A percentile compares a stretch with the other conserved stretches of the same genome.
These are phyloP conservation scores for Megaceryle alcyon DNA, from an alignment of 2,797 vertebrate species.

Conservation along the genomic window DNA sequence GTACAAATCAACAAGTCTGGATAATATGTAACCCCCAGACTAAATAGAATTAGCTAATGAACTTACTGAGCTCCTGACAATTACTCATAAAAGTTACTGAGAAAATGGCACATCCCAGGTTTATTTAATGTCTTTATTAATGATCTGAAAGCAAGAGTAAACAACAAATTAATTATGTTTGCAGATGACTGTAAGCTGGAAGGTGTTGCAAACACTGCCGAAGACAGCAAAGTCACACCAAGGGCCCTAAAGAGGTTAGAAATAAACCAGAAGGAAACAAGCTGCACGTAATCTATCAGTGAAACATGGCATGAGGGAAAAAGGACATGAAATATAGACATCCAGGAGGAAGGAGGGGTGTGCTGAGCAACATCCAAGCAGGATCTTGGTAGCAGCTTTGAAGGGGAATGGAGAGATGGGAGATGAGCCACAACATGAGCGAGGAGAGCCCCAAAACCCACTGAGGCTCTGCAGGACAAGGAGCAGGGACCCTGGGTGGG, in stretches of 20 bases:
- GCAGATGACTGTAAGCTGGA: conserved; percentile 27
- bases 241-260: conserved; percentile 4
- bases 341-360: not conserved
- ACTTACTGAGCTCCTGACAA: conserved; percentile 43
- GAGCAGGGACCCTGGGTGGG: not conserved
- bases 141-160: conserved; percentile 57
- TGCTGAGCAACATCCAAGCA: not conserved
- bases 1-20: conserved; percentile 1
- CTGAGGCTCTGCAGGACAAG: accelerated
- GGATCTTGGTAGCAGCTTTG: not conserved
- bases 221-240: not conserved
- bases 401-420: not conserved
- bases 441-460: not conserved
- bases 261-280: conserved; percentile 7
- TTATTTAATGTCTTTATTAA: conserved; percentile 77
- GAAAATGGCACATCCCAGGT: conserved; percentile 26
- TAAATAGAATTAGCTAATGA: conserved; percentile 68
- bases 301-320: accelerated
- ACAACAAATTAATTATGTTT: conserved; percentile 72
- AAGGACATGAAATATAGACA: not conserved
- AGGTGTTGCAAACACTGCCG: conserved; percentile 15
- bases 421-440: accelerated
- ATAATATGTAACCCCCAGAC: conserved; percentile 46
- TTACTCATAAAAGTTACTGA: conserved; percentile 51
- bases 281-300: not conserved